These are phyloP conservation scores for Syrista parreyssii DNA, from an alignment of 2,888 invertebrate genomes.

Conservation along the genomic window DNA sequence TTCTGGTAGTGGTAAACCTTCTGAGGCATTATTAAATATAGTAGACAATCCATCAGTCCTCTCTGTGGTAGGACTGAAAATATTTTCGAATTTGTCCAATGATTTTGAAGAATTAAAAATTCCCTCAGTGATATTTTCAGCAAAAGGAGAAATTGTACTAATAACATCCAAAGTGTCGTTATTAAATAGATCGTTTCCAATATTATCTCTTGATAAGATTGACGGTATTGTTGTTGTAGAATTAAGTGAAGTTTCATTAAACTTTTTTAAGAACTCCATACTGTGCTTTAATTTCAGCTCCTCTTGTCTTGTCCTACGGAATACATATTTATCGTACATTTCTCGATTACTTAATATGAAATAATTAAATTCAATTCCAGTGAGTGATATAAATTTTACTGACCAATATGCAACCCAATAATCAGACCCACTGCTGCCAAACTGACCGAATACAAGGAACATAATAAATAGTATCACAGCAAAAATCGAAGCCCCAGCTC, in stretches of 20 bases:
- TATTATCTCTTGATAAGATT: background rate
- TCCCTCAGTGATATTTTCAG: background rate
- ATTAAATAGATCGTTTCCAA: background rate
- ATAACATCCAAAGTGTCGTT: background rate
- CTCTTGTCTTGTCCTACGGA: conserved; percentile 66
- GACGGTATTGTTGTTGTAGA: background rate
- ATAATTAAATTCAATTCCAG: background rate
- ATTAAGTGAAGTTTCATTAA: background rate
- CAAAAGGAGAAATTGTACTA: background rate
- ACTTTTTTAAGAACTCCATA: background rate
- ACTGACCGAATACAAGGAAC: conserved; percentile 75
- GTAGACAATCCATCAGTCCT: background rate
- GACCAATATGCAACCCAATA: conserved; percentile 85
- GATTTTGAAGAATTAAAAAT: background rate
- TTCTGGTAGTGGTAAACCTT: background rate
- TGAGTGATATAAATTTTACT: conserved; percentile 36
- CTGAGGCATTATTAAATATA: background rate
- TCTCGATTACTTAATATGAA: conserved; percentile 4
- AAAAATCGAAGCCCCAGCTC: conserved; percentile 74
- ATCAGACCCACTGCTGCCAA: conserved; percentile 77
- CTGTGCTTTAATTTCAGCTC: conserved; percentile 46
- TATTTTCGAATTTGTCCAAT: background rate
- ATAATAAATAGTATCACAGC: conserved; percentile 70
- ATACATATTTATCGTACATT: conserved; percentile 7
- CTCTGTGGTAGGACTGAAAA: background rate